A percentile compares a stretch with the other conserved stretches of the same genome.
Conservation (phyloP, 2,113 vertebrate genomes). For the Gobiocypris rarus region DNA sequence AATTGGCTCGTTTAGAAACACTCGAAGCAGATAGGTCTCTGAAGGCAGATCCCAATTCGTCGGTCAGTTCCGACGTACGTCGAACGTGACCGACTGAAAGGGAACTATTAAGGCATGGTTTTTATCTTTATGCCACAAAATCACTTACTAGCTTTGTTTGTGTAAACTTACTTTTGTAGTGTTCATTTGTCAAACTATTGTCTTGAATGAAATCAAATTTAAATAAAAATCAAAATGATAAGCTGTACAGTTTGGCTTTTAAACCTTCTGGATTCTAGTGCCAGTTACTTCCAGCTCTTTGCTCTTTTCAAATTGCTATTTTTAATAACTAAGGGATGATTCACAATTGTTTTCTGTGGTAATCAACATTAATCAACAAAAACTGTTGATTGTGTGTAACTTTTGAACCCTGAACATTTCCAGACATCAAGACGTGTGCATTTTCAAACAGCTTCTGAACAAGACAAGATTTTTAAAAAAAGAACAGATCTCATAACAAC, state of each 20-base stretch:
- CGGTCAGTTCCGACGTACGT: too few species aligned
- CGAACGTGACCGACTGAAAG: too few species aligned
- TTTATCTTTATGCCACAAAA: not conserved
- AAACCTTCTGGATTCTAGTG: not conserved
- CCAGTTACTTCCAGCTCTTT: not conserved
- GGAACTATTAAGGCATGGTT: too few species aligned
- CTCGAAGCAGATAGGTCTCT: too few species aligned
- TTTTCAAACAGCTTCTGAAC: conserved; percentile 4
- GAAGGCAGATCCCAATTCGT: too few species aligned
- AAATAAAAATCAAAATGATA: too few species aligned
- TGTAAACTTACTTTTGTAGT: not conserved
- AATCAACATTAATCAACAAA: conserved; percentile 2
- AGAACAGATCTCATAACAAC: not conserved
- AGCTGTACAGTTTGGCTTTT: not conserved
- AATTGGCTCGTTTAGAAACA: too few species aligned
- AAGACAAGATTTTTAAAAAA: not conserved
- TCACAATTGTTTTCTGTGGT: conserved; percentile 6
- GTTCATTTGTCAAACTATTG: too few species aligned
- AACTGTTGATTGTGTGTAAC: not conserved
- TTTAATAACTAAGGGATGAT: not conserved
- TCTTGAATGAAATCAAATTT: not conserved
- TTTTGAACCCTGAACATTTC: not conserved
- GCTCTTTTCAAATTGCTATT: not conserved
- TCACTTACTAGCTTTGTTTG: not conserved
- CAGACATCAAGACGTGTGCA: not conserved